These are phyloP conservation scores for Alentia gelatinosa DNA, from an alignment of 2,888 invertebrate species.

Conservation along the genomic window DNA sequence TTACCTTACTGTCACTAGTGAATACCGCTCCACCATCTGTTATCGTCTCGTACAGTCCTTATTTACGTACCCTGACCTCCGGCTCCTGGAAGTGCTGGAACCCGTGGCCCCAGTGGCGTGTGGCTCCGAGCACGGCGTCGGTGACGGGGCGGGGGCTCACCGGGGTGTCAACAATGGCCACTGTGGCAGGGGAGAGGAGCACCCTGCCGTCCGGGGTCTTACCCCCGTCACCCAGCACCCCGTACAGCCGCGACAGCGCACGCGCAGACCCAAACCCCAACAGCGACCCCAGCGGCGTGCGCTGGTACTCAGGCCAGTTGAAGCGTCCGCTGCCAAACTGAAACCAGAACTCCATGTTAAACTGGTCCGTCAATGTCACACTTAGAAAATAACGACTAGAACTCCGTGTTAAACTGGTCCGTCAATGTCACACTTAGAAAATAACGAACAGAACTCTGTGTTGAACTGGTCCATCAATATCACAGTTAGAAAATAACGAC, in stretches of 20 bases:
- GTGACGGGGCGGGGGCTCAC: background rate
- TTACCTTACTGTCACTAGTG: conserved; percentile 37
- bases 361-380: too few species aligned
- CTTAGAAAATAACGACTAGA: too few species aligned
- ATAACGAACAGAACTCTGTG: too few species aligned
- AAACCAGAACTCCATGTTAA: background rate
- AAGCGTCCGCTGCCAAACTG: conserved; percentile 36
- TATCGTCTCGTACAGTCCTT: too few species aligned
- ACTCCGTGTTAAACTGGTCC: too few species aligned
- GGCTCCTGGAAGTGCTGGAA: conserved; percentile 44
- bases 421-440: too few species aligned
- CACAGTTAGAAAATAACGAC: too few species aligned
- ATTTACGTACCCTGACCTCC: conserved; percentile 3
- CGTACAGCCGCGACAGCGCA: conserved; percentile 44
- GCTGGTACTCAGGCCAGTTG: conserved; percentile 51
- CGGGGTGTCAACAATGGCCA: conserved; percentile 19
- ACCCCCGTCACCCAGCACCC: conserved; percentile 18
- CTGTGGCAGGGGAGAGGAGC: conserved; percentile 20
- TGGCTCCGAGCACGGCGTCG: background rate
- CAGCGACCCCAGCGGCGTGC: conserved; percentile 33
- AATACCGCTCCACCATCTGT: too few species aligned
- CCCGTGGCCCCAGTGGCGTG: conserved; percentile 24
- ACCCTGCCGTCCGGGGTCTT: background rate
- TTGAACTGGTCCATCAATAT: too few species aligned
- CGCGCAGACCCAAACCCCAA: conserved; percentile 50